Evolutionary conservation across 2,113 vertebrate genomes (phyloP).

Genomic region (Aspiorhynchus laticeps): DNA sequence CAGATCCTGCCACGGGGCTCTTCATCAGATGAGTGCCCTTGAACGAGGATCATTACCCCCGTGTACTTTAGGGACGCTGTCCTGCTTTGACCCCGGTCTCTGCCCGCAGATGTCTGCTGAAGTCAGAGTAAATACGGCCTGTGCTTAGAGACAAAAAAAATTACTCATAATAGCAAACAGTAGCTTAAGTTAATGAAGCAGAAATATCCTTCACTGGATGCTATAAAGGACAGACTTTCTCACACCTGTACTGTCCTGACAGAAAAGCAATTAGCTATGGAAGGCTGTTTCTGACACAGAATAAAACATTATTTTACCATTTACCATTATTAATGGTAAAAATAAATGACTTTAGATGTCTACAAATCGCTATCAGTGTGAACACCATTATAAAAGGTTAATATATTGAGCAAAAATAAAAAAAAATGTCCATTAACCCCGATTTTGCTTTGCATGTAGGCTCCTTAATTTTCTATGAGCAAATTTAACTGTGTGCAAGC

Average conservation of each 20-base stretch:
- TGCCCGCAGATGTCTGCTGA: background rate
- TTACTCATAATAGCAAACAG: background rate
- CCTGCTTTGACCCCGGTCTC: background rate
- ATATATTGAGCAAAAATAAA: background rate
- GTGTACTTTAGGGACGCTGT: constrained; percentile 1
- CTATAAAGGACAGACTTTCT: background rate
- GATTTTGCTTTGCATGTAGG: background rate
- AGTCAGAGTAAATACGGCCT: background rate
- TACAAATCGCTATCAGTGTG: background rate
- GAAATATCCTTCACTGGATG: background rate
- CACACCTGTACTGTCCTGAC: background rate
- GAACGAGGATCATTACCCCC: constrained; percentile 15
- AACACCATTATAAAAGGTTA: background rate
- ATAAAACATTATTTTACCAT: too few species aligned
- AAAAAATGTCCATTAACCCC: background rate
- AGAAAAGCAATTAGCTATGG: background rate
- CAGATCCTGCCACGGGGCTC: background rate
- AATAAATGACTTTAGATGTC: background rate
- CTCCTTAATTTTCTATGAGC: background rate
- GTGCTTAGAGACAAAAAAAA: background rate
- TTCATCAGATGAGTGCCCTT: constrained; percentile 26
- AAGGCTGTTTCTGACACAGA: too few species aligned
- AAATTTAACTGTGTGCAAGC: background rate
- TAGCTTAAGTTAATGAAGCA: background rate
- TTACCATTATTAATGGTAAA: background rate